Conservation (phyloP, 2,888 invertebrate genomes). For the Liposcelis brunnea region DNA sequence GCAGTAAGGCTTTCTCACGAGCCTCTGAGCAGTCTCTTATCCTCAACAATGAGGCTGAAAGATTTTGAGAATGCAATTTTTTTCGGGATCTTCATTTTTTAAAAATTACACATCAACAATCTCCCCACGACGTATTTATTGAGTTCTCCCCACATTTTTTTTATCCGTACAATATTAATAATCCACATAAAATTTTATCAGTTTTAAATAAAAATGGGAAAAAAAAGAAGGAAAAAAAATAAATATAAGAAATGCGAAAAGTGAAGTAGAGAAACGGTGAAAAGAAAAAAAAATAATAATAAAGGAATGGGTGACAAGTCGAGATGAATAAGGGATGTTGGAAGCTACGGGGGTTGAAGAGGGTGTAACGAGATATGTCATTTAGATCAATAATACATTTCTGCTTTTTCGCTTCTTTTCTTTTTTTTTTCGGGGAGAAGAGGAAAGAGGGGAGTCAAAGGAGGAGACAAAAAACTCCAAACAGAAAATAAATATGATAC, state of each 20-base stretch:
- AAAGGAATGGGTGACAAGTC: too few relatives aligned
- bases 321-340: too few relatives aligned
- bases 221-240: constrained; percentile 1
- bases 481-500: too few relatives aligned
- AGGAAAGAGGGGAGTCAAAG: not conserved
- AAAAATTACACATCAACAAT: too few relatives aligned
- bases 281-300: too few relatives aligned
- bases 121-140: too few relatives aligned
- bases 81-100: too few relatives aligned
- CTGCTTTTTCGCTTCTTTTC: constrained; percentile 1
- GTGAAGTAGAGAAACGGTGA: not conserved
- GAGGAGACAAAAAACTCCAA: too few relatives aligned
- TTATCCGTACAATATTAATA: not conserved
- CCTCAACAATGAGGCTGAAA: too few relatives aligned
- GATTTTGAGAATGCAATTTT: too few relatives aligned
- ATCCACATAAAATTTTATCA: not conserved
- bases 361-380: constrained; percentile 4
- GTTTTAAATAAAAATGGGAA: not conserved
- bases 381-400: constrained; percentile 6
- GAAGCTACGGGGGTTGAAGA: not conserved
- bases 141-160: not conserved
- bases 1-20: too few relatives aligned
- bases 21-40: too few relatives aligned
- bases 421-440: not conserved
- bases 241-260: not conserved